These are phyloP conservation scores for Panulirus ornatus DNA, from an alignment of 1,140 invertebrate genomes.

Conservation along the genomic window DNA sequence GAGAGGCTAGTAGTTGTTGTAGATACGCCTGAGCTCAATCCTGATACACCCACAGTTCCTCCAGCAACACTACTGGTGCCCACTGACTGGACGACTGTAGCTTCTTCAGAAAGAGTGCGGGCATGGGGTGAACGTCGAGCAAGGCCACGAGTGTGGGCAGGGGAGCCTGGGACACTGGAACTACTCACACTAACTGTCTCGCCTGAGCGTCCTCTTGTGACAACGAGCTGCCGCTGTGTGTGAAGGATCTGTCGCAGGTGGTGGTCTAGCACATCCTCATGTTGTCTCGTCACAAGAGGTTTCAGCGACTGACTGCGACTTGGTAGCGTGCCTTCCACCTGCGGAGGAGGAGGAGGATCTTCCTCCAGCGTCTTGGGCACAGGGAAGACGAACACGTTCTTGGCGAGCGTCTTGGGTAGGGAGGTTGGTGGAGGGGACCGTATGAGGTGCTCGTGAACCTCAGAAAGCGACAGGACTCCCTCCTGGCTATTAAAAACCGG, in stretches of 20 bases:
- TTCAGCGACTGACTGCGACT: slow-evolving; percentile 27
- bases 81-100: slow-evolving; percentile 32
- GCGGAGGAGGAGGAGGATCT: too few species aligned
- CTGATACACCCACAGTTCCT: slow-evolving; percentile 1
- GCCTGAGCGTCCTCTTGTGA: slow-evolving; percentile 55
- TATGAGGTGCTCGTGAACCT: slow-evolving; percentile 90
- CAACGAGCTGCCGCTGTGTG: slow-evolving; percentile 68
- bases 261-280: slow-evolving; percentile 72
- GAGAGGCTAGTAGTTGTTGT: too few species aligned
- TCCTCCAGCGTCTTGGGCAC: slow-evolving; percentile 12
- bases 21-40: not conserved
- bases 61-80: slow-evolving; percentile 3
- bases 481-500: too few species aligned
- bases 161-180: slow-evolving; percentile 32
- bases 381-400: slow-evolving; percentile 78
- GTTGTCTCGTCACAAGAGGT: slow-evolving; percentile 67
- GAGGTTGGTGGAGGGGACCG: slow-evolving; percentile 87
- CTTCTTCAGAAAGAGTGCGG: slow-evolving; percentile 60
- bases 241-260: slow-evolving; percentile 73
- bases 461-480: slow-evolving; percentile 85
- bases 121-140: slow-evolving; percentile 56
- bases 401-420: slow-evolving; percentile 81
- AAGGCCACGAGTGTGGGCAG: slow-evolving; percentile 32
- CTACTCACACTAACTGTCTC: too few species aligned
- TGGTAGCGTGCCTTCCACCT: not conserved